Evolutionary conservation across 2,113 vertebrate species (phyloP).

Genomic region (Pangasianodon hypophthalmus): DNA sequence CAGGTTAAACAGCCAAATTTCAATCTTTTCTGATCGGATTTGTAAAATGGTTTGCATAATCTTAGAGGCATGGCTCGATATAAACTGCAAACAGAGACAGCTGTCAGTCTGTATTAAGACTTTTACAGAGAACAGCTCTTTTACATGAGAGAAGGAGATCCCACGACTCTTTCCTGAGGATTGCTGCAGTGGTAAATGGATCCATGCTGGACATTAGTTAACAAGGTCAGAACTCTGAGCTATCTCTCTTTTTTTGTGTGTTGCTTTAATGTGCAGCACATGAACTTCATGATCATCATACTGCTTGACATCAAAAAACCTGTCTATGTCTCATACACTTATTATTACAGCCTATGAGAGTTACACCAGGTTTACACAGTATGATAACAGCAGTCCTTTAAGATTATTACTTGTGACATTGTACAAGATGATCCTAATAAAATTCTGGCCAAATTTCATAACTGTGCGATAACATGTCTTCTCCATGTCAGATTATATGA

Average conservation of each 20-base stretch:
- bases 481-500: neutral
- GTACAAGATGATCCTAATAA: neutral
- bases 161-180: conserved; percentile 17
- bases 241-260: conserved; percentile 30
- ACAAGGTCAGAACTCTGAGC: conserved; percentile 57
- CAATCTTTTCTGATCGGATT: neutral
- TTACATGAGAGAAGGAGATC: neutral
- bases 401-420: neutral
- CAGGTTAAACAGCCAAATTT: neutral
- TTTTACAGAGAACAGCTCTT: neutral
- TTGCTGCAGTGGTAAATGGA: conserved; percentile 41
- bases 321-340: neutral
- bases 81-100: neutral
- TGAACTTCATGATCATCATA: neutral
- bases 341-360: neutral
- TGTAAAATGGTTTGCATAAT: neutral
- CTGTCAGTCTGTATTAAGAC: neutral
- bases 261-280: neutral
- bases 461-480: neutral
- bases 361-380: neutral
- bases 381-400: neutral
- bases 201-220: conserved; percentile 44
- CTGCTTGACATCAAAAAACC: neutral
- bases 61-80: neutral
- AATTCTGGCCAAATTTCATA: neutral